Percentiles rank a stretch among this genome's conserved stretches.
These are phyloP conservation scores for Euplexia lucipara DNA, from an alignment of 2,888 invertebrate species.

Conservation along the genomic window DNA sequence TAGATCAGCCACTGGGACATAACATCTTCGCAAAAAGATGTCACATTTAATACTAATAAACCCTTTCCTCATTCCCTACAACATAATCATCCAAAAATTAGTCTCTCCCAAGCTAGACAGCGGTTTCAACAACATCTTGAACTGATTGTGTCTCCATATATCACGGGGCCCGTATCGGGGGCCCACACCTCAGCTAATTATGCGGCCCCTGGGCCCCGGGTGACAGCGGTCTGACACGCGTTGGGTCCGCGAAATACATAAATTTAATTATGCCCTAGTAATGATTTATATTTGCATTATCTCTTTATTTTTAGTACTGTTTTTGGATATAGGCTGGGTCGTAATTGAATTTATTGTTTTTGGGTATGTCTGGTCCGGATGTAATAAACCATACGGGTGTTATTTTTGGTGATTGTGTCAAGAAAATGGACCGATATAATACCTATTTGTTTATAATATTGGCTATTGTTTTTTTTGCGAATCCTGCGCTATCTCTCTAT, in stretches of 20 bases:
- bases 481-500: too few species aligned
- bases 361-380: not conserved
- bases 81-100: slow-evolving; percentile 27
- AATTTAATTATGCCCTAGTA: slow-evolving; percentile 52
- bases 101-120: slow-evolving; percentile 22
- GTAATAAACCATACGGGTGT: slow-evolving; percentile 11
- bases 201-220: slow-evolving; percentile 31
- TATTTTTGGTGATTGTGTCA: not conserved
- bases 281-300: slow-evolving; percentile 50
- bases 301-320: slow-evolving; percentile 31
- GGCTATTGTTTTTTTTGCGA: too few species aligned
- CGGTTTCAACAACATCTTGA: slow-evolving; percentile 45
- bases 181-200: slow-evolving; percentile 58
- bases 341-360: slow-evolving; percentile 36
- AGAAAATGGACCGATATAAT: not conserved
- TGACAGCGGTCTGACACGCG: slow-evolving; percentile 59
- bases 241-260: slow-evolving; percentile 39
- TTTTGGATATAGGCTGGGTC: not conserved
- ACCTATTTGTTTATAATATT: too few species aligned
- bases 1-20: too few species aligned
- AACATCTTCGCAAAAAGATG: not conserved
- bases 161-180: slow-evolving; percentile 32
- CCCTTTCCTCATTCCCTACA: not conserved
- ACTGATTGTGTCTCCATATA: slow-evolving; percentile 53
- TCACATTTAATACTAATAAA: not conserved